phyloP scores from a whole-genome alignment of 2,797 vertebrate species.

The Thunnus albacares region DNA sequence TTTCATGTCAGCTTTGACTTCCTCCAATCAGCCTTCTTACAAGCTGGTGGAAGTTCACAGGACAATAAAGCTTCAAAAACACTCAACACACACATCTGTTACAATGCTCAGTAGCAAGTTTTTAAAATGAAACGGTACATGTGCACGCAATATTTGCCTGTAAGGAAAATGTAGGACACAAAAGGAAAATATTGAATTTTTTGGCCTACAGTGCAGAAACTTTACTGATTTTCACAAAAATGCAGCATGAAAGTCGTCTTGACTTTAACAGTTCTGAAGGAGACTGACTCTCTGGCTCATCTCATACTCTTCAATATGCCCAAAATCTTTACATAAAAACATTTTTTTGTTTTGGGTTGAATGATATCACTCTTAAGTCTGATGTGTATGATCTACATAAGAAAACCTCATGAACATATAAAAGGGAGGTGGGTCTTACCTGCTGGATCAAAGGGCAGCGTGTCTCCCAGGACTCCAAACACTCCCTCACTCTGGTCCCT shows the following conservation, averaged over 20 bases:
- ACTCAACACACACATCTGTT: no score
- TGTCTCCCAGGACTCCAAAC: conserved; percentile 91
- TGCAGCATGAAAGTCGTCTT: no score
- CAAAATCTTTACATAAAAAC: not conserved
- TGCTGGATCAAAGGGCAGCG: conserved; percentile 97
- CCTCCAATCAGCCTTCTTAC: no score
- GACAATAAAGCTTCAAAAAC: no score
- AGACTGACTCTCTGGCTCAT: not conserved
- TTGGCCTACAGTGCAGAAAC: not conserved
- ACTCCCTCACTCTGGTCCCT: conserved; percentile 94
- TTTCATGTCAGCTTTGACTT: not conserved
- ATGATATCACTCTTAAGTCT: not conserved
- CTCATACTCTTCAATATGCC: not conserved
- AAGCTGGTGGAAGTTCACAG: no score
- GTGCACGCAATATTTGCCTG: no score
- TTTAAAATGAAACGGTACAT: not conserved
- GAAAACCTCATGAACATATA: not conserved
- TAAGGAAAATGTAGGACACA: not conserved
- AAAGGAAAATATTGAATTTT: no score
- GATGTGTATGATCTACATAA: not conserved
- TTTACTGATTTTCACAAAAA: not conserved
- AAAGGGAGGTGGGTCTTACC: conserved; percentile 81
- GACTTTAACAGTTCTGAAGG: not conserved
- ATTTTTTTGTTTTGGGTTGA: not conserved
- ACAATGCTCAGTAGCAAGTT: no score